A percentile compares a stretch with the other conserved stretches of the same genome.
phyloP scores from a whole-genome alignment of 2,888 invertebrate species.

The Bellardia bayeri region DNA sequence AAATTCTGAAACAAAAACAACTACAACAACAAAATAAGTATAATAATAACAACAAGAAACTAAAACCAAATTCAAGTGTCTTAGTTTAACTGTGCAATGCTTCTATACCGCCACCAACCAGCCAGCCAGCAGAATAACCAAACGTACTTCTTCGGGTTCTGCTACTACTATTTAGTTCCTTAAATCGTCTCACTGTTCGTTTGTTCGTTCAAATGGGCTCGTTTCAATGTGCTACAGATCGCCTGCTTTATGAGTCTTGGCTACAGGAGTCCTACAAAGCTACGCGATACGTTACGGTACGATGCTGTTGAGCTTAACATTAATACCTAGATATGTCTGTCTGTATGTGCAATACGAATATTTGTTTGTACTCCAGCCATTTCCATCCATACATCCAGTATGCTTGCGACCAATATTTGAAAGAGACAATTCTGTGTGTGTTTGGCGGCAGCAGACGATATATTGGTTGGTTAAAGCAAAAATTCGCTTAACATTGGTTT shows the following conservation, averaged over 20 bases:
- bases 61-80: constrained; percentile 68
- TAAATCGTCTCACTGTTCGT: constrained; percentile 48
- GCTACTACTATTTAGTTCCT: constrained; percentile 64
- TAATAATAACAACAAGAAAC: constrained; percentile 61
- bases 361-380: neutral
- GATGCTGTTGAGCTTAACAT: constrained; percentile 15
- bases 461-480: constrained; percentile 66
- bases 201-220: constrained; percentile 38
- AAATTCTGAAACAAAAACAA: constrained; percentile 63
- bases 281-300: constrained; percentile 29
- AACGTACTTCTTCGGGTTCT: constrained; percentile 54
- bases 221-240: constrained; percentile 58
- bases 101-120: constrained; percentile 50
- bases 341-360: neutral
- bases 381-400: neutral
- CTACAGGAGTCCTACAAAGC: constrained; percentile 41
- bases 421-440: constrained; percentile 62
- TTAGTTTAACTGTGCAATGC: constrained; percentile 59
- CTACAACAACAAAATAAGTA: constrained; percentile 71
- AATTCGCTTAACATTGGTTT: constrained; percentile 74
- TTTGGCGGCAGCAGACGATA: constrained; percentile 56
- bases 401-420: constrained; percentile 47
- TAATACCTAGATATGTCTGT: constrained; percentile 15
- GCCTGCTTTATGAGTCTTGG: constrained; percentile 47
- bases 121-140: constrained; percentile 9